phyloP scores from a whole-genome alignment of 2,797 vertebrate species.

The Syngnathus rostellatus region DNA sequence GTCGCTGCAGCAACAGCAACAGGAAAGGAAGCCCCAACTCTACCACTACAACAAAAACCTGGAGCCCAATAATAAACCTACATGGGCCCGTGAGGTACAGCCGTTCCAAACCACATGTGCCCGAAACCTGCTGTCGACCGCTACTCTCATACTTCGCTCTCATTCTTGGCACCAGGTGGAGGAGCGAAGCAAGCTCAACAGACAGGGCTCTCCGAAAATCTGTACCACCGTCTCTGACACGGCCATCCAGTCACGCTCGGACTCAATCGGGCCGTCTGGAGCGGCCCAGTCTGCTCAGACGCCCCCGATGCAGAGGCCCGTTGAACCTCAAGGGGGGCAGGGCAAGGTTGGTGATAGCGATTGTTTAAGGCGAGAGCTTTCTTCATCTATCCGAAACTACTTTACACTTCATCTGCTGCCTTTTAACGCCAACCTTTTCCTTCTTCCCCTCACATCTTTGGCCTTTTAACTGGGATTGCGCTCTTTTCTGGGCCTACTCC shows the following conservation, averaged over 20 bases:
- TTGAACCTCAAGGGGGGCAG: conserved; percentile 85
- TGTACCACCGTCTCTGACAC: conserved; percentile 78
- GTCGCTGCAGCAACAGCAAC: conserved; percentile 78
- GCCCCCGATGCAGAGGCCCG: conserved; percentile 87
- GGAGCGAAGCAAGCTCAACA: conserved; percentile 83
- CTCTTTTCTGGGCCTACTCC: conserved; percentile 18
- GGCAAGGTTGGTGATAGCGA: conserved; percentile 75
- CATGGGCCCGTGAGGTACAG: conserved; percentile 78
- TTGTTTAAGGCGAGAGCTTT: background rate
- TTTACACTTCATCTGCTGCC: background rate
- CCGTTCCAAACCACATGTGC: background rate
- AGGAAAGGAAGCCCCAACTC: conserved; percentile 81
- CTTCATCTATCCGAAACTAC: background rate
- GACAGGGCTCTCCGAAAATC: conserved; percentile 85
- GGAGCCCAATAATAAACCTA: conserved; percentile 81
- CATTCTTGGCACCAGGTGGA: conserved; percentile 70
- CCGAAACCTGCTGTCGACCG: background rate
- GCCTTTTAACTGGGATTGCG: conserved; percentile 25
- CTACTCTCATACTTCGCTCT: background rate
- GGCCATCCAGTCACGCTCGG: conserved; percentile 74
- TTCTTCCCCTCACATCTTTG: conserved; percentile 26
- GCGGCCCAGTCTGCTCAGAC: conserved; percentile 74
- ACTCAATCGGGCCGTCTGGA: conserved; percentile 74
- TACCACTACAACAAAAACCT: conserved; percentile 85
- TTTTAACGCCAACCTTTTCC: conserved; percentile 3